Evolutionary conservation across 2,113 vertebrate genomes (phyloP).

Genomic region (Phainopepla nitens): DNA sequence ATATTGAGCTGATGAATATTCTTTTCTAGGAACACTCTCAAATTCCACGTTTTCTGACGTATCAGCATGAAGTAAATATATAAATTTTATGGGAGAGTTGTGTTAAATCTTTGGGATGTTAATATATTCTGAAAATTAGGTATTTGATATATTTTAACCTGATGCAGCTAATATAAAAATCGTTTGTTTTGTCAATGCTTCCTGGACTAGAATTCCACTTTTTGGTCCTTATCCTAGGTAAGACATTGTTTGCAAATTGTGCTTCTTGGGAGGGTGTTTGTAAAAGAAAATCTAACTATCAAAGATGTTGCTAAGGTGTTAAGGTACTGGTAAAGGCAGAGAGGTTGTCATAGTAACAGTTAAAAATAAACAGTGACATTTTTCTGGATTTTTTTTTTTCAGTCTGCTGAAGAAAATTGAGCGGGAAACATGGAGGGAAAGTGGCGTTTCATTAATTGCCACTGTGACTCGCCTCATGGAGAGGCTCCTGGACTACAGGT

Average conservation of each 20-base stretch:
- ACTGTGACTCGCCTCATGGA: conserved; percentile 98
- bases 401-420: conserved; percentile 99
- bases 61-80: not conserved
- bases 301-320: conserved; percentile 72
- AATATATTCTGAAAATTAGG: conserved; percentile 51
- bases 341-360: conserved; percentile 75
- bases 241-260: conserved; percentile 80
- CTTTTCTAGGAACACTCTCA: not conserved
- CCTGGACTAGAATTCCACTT: conserved; percentile 99
- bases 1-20: conserved; percentile 5
- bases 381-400: conserved; percentile 68
- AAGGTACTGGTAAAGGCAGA: conserved; percentile 70
- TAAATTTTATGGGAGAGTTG: not conserved
- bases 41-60: not conserved
- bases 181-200: conserved; percentile 98
- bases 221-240: conserved; percentile 99
- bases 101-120: conserved; percentile 36
- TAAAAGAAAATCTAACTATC: conserved; percentile 34
- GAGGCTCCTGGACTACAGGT: conserved; percentile 96
- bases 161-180: conserved; percentile 90
- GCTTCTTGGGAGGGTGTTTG: conserved; percentile 65
- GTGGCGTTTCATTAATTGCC: conserved; percentile 93
- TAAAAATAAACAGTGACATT: conserved; percentile 76
- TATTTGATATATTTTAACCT: conserved; percentile 63
- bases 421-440: conserved; percentile 98